These are phyloP conservation scores for Plusia festucae DNA, from an alignment of 2,888 invertebrate genomes.

Conservation along the genomic window DNA sequence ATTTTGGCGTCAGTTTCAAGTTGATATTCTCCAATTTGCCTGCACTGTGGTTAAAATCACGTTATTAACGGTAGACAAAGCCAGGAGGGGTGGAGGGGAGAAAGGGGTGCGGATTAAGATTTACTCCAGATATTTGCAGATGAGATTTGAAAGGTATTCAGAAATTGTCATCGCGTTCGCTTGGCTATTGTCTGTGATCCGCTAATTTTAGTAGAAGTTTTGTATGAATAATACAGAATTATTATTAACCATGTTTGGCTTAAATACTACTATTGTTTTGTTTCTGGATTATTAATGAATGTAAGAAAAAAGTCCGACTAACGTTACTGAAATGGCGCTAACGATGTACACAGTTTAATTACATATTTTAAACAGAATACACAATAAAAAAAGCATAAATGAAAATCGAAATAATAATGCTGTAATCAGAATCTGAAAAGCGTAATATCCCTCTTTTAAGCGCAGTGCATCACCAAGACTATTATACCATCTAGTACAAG, in stretches of 20 bases:
- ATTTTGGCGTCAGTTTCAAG: too few relatives aligned
- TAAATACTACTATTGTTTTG: too few relatives aligned
- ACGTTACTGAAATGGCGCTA: too few relatives aligned
- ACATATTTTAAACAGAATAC: too few relatives aligned
- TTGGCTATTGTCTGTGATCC: constrained; percentile 68
- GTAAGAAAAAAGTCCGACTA: too few relatives aligned
- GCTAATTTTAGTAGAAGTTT: constrained; percentile 65
- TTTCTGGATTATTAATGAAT: too few relatives aligned
- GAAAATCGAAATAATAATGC: neutral
- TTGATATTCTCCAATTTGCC: constrained; percentile 16
- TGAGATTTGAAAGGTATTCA: constrained; percentile 76
- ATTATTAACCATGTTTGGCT: too few relatives aligned
- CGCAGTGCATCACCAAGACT: neutral
- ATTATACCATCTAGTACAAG: neutral
- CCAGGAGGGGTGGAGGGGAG: constrained; percentile 27
- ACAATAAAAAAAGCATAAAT: neutral
- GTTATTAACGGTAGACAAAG: constrained; percentile 61
- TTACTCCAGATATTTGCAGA: constrained; percentile 82
- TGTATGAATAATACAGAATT: constrained; percentile 17
- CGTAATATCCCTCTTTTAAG: neutral
- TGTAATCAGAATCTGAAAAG: neutral
- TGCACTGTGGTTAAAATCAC: constrained; percentile 50
- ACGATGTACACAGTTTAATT: too few relatives aligned
- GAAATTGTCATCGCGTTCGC: constrained; percentile 65
- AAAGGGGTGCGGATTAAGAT: constrained; percentile 77